Base-by-base conservation (phyloP, 2,797 vertebrate species). In the Morelia viridis region DNA sequence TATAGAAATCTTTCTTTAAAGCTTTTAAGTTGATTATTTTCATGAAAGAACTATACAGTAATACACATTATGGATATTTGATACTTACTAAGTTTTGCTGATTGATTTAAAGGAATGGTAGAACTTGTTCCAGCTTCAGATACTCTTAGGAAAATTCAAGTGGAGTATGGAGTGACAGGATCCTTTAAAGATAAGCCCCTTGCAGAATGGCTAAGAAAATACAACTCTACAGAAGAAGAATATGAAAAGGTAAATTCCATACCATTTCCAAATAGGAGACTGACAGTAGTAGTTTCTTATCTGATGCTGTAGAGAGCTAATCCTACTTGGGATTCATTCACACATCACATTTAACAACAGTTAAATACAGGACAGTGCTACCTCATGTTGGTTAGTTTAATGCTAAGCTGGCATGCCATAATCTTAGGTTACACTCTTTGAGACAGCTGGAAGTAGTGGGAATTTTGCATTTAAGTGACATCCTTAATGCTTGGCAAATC, bases 101-200 rank as follows among this genome's bases (percentile, higher is more conserved):
- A 96, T 97, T 89, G 92, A 2, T n/a, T 84, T 96, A 89, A 95
- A 99, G 99, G 99, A 57, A 99, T 99, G 99, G 99, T 99, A 95
- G 99, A 99, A 95, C 97, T 99, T 95, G 99, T 99, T 93, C 98
- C 99, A 46, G 98, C 98, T 91, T 99, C 99, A 8, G 99, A 99
- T 92, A 99, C 99, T 0, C 98, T 99, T 92, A 98, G 99, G 93
- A 99, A 99, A 97, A 99, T 99, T 97, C 99, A 99, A 97, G 99
- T 99, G 95, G 99, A 99, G 95, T 99, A 99, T 88, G 99, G 99
- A 56, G 98, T 99, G 93, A 99, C 99, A 0, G 99, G 99, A 60
- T 99, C 99, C 93, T 99, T 99, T 95, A 99, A 99, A 96, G 99
- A 99, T 97, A 99, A 99, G 94, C 99, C 99, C 28, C 97, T 99